These are phyloP conservation scores for Zoanthus sansibaricus DNA, from an alignment of 92 coral and sea anemone species.

Conservation along the genomic window DNA sequence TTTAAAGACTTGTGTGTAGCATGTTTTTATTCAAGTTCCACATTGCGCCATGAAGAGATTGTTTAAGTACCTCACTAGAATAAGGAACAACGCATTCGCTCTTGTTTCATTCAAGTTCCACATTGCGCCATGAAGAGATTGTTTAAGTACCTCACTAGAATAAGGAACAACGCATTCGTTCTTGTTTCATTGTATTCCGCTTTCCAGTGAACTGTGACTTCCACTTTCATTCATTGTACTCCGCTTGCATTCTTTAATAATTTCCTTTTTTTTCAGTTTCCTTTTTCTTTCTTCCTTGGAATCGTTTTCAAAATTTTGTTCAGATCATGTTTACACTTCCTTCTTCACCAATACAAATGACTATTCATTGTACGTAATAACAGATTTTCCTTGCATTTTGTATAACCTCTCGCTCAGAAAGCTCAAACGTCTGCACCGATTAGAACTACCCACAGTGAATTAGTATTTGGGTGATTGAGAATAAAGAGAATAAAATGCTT, in stretches of 20 bases:
- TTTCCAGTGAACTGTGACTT: neutral
- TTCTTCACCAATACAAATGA: neutral
- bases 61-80: neutral
- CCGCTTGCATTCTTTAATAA: neutral
- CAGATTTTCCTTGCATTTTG: neutral
- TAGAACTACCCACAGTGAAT: too few relatives aligned
- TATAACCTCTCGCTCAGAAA: neutral
- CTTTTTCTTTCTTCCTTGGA: neutral
- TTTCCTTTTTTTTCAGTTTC: neutral
- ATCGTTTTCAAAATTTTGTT: neutral
- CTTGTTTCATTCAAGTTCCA: neutral
- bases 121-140: neutral
- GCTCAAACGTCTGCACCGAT: neutral
- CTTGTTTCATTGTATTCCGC: neutral
- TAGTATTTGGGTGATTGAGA: too few relatives aligned
- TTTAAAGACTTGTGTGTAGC: neutral
- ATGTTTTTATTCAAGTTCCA: neutral
- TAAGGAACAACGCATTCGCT: neutral
- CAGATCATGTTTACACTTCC: neutral
- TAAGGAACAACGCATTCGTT: neutral
- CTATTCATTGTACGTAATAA: neutral
- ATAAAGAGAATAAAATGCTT: too few relatives aligned
- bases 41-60: neutral
- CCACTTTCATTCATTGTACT: neutral
- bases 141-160: neutral